A percentile compares a stretch with the other conserved stretches of the same genome.
These are phyloP conservation scores for Naja naja DNA, from an alignment of 2,113 vertebrate genomes.

Conservation along the genomic window DNA sequence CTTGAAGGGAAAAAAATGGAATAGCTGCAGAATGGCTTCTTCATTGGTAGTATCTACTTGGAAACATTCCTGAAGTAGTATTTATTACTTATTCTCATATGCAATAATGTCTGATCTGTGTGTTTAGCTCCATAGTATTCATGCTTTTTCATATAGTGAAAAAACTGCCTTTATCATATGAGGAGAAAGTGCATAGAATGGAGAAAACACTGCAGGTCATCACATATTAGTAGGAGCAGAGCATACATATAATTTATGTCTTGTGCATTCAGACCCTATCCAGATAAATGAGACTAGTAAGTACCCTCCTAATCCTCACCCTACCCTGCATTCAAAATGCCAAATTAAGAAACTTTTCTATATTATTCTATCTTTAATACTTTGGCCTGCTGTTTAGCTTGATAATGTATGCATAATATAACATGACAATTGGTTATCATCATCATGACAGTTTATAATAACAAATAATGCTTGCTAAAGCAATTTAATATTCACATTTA, in stretches of 20 bases:
- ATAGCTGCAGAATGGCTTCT: neutral
- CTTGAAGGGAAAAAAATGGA: neutral
- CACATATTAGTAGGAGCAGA: neutral
- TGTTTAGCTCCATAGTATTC: neutral
- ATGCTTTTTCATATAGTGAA: neutral
- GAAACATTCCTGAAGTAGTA: neutral
- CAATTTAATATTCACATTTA: neutral
- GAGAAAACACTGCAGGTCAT: neutral
- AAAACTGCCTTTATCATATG: neutral
- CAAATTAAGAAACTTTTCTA: neutral
- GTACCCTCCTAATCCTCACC: neutral
- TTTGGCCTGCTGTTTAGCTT: neutral
- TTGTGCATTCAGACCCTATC: neutral
- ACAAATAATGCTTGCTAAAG: neutral
- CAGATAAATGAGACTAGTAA: neutral
- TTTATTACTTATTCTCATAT: neutral
- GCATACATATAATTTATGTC: neutral
- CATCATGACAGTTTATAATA: slow-evolving; percentile 20
- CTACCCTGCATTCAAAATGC: neutral
- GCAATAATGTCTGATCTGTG: neutral
- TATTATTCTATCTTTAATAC: neutral
- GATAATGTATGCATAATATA: slow-evolving; percentile 12
- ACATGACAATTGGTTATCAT: neutral
- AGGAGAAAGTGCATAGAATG: neutral
- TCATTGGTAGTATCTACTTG: neutral